phyloP scores from a whole-genome alignment of 2,797 vertebrate genomes.

The Nasua narica region DNA sequence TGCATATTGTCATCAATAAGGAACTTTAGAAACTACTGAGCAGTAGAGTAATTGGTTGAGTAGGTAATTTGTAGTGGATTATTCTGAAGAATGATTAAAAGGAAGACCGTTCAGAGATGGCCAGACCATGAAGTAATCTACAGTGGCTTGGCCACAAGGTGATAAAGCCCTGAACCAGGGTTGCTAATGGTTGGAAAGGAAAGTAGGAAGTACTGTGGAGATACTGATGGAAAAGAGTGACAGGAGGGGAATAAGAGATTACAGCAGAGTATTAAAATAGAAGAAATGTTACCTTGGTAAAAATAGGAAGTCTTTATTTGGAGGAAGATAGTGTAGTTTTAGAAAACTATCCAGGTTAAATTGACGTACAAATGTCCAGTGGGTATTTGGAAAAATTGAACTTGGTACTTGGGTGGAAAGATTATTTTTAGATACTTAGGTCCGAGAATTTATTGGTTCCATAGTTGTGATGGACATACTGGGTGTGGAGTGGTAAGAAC shows the following conservation, averaged over 20 bases:
- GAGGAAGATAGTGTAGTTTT: not conserved
- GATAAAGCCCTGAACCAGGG: not conserved
- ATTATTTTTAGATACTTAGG: not conserved
- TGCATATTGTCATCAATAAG: not conserved
- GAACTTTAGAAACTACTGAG: not conserved
- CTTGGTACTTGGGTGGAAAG: not conserved
- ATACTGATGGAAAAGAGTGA: not conserved
- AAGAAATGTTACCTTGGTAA: not conserved
- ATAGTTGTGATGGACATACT: not conserved
- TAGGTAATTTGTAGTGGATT: not conserved
- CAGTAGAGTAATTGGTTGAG: not conserved
- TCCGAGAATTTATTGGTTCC: not conserved
- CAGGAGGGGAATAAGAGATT: not conserved
- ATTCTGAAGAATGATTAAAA: not conserved
- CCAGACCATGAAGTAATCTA: not conserved
- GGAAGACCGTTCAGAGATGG: not conserved
- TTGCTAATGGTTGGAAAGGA: not conserved
- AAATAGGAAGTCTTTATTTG: not conserved
- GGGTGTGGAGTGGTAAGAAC: not conserved
- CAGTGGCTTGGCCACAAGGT: not conserved
- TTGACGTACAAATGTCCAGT: not conserved
- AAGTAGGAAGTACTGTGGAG: not conserved
- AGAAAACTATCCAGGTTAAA: not conserved
- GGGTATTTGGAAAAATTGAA: slow-evolving; percentile 1
- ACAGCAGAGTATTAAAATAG: not conserved